Evolutionary conservation across 2,797 vertebrate species (phyloP), one percentile per base, ranked within the genome.

Genomic region (Rhadinocentrus ornatus): DNA sequence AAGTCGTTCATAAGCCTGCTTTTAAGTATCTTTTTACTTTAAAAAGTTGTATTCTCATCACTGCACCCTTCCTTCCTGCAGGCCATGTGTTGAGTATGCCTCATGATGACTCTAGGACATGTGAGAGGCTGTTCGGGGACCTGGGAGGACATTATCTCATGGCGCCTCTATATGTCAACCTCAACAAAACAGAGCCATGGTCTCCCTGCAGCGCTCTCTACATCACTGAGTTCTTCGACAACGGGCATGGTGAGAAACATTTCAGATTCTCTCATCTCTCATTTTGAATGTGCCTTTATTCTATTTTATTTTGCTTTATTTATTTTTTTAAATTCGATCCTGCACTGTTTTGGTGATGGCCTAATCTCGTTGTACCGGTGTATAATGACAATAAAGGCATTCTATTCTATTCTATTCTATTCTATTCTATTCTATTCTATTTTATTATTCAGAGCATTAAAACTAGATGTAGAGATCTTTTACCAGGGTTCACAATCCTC

Each of bases 71-170:
- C 29, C 44, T 12, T 22, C 0, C 50, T 57, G 44, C 84, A 99
- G 98, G 97, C n/a, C 98, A 99, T 0, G 97, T 99, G 59, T 87
- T 99, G 88, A 98, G 97, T 80, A 99, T 99, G 96, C 96, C 96
- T 12, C 98, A 99, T 0, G 98, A 99, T 0, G 96, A 99, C 90
- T 98, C 97, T 69, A 98, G 95, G 87, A 96, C 94, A 74, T 99
- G 98, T 0, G 91, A 96, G 81, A 91, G 90, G 79, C 89, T 95
- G 69, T 99, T 99, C 0, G 96, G 96, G n/a, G 91, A 95, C 60
- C 92, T 96, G 0, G 94, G 94, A 35, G 92, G 93, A 63, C 93
- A 96, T 85, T 93, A 97, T 56, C 90, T 99, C 90, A 99, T 99
- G 98, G 96, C 97, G 0, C 95, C 97, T 0, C 85, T 96, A 67